phyloP scores from a whole-genome alignment of 2,888 invertebrate genomes.

The Gibbula magus region DNA sequence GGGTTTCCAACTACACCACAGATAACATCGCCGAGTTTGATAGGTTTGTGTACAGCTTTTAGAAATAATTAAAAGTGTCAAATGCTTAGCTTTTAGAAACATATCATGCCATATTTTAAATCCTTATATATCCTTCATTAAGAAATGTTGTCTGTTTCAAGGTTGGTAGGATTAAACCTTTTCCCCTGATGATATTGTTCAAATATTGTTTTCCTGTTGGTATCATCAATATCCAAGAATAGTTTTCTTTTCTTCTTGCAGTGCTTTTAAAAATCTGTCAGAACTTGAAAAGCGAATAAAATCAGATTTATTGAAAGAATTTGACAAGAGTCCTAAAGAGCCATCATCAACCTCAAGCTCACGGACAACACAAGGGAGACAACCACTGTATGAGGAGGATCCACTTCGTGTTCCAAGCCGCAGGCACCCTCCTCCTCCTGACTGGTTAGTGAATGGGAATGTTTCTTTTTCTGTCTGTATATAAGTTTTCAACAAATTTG shows the following conservation, averaged over 20 bases:
- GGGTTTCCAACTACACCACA: slow-evolving; percentile 50
- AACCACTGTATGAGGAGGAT: slow-evolving; percentile 39
- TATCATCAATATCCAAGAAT: not conserved
- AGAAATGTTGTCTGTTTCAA: too few relatives aligned
- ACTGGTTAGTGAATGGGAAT: slow-evolving; percentile 39
- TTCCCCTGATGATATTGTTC: not conserved
- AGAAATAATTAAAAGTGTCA: not conserved
- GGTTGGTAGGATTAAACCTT: not conserved
- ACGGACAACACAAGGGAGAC: slow-evolving; percentile 11
- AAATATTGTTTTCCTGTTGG: not conserved
- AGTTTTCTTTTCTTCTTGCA: slow-evolving; percentile 33
- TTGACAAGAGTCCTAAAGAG: slow-evolving; percentile 27
- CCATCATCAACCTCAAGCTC: slow-evolving; percentile 29
- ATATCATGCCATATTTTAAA: not conserved
- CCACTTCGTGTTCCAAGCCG: slow-evolving; percentile 50
- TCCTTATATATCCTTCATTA: too few relatives aligned
- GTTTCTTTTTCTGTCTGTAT: too few relatives aligned
- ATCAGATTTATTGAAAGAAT: slow-evolving; percentile 47
- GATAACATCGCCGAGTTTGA: slow-evolving; percentile 49
- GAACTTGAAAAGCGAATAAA: slow-evolving; percentile 48
- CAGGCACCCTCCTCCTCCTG: slow-evolving; percentile 39
- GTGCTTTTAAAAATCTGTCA: slow-evolving; percentile 51
- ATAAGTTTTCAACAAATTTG: too few relatives aligned
- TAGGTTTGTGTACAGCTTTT: slow-evolving; percentile 39
- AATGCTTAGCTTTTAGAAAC: not conserved